A percentile compares a stretch with the other conserved stretches of the same genome.
phyloP scores from a whole-genome alignment of 2,888 invertebrate genomes.

The Lottia scabra region DNA sequence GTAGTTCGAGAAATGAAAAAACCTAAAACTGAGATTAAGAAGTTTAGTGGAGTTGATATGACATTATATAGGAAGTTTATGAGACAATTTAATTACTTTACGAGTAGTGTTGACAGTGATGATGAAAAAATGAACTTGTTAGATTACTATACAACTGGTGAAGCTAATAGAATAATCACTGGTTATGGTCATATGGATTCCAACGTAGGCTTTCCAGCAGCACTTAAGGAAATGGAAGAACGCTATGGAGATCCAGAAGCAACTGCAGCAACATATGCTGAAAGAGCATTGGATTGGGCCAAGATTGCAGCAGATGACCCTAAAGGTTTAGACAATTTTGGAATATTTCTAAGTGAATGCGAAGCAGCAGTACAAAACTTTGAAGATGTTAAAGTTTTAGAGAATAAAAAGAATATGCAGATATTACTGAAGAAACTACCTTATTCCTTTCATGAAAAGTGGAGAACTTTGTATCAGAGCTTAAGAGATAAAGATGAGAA shows the following conservation, averaged over 20 bases:
- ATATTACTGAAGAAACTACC: neutral
- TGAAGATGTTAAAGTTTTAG: neutral
- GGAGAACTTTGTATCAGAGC: neutral
- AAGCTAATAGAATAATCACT: neutral
- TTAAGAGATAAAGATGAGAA: neutral
- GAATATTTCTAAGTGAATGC: neutral
- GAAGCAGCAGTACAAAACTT: neutral
- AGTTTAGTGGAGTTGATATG: neutral
- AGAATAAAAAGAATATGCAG: neutral
- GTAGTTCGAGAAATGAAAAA: neutral
- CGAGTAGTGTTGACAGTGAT: neutral
- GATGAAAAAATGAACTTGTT: slow-evolving; percentile 8
- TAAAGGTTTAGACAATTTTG: neutral
- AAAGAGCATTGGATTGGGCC: slow-evolving; percentile 1
- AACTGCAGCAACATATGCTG: neutral
- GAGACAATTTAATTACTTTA: neutral
- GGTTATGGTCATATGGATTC: neutral
- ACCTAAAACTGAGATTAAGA: neutral
- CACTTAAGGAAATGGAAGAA: slow-evolving; percentile 8
- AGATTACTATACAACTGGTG: neutral
- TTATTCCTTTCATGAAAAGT: neutral
- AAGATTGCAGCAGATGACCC: slow-evolving; percentile 1
- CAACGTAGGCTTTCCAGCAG: neutral
- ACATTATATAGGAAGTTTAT: neutral
- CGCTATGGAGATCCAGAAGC: slow-evolving; percentile 11